A percentile compares a stretch with the other conserved stretches of the same genome.
These are phyloP conservation scores for Myiozetetes cayanensis DNA, from an alignment of 2,113 vertebrate genomes.

Conservation along the genomic window DNA sequence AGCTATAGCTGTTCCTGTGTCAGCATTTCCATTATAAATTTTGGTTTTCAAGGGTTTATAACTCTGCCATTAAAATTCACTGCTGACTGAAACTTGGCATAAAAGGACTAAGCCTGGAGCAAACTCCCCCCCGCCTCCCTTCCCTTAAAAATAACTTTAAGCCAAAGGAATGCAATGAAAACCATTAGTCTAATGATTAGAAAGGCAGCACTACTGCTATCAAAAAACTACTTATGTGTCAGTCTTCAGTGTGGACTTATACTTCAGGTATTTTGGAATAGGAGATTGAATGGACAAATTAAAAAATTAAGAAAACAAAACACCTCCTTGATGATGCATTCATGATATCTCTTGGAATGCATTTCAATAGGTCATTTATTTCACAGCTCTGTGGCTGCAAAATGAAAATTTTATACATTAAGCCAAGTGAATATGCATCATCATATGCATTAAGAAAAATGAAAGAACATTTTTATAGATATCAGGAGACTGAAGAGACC, in stretches of 20 bases:
- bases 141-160: neutral
- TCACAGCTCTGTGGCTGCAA: neutral
- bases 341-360: neutral
- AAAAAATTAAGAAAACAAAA: neutral
- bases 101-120: constrained; percentile 45
- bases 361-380: neutral
- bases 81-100: constrained; percentile 57
- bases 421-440: neutral
- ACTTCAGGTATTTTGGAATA: neutral
- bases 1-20: constrained; percentile 46
- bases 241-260: neutral
- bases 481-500: neutral
- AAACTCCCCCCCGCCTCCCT: neutral
- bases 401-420: neutral
- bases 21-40: constrained; percentile 59
- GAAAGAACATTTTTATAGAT: neutral
- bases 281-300: neutral
- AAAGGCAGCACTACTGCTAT: neutral
- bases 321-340: neutral
- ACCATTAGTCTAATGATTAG: constrained; percentile 47
- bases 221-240: neutral
- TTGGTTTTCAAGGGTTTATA: constrained; percentile 60
- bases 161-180: constrained; percentile 54
- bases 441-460: neutral
- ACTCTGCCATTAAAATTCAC: constrained; percentile 51